Evolutionary conservation across 2,113 vertebrate species (phyloP).

Genomic region (Lipophrys pholis): DNA sequence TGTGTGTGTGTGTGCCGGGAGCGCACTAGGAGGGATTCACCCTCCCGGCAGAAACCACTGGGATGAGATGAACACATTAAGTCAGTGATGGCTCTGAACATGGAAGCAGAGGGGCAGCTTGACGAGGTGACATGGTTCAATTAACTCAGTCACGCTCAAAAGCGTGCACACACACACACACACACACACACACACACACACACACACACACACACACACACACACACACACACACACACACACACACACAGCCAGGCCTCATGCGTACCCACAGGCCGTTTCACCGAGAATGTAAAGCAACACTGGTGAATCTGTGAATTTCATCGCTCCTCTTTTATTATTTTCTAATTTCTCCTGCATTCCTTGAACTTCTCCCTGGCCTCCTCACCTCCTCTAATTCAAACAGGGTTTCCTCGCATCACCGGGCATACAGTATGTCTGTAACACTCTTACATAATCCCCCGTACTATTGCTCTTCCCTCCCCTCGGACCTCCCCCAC

Average conservation of each 20-base stretch:
- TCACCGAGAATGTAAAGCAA: constrained; percentile 19
- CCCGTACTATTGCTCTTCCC: neutral
- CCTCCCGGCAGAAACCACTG: constrained; percentile 57
- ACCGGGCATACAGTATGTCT: constrained; percentile 62
- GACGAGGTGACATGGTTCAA: constrained; percentile 70
- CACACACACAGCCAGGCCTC: constrained; percentile 15
- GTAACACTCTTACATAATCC: constrained; percentile 71
- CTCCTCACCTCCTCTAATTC: constrained; percentile 44
- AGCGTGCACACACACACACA: constrained; percentile 11
- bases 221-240: too few relatives aligned
- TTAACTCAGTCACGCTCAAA: constrained; percentile 64
- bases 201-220: too few relatives aligned
- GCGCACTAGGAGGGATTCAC: constrained; percentile 38
- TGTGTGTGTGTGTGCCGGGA: constrained; percentile 12
- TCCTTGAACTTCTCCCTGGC: constrained; percentile 15
- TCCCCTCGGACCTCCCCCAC: constrained; percentile 51
- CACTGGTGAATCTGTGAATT: constrained; percentile 17
- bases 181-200: too few relatives aligned
- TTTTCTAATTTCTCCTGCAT: neutral
- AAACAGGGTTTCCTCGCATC: constrained; percentile 65
- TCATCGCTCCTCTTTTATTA: neutral
- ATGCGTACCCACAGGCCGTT: constrained; percentile 23
- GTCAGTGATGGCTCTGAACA: constrained; percentile 40
- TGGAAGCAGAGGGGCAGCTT: constrained; percentile 67
- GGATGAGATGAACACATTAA: constrained; percentile 71